Base-by-base conservation (phyloP, 2,797 vertebrate genomes). In the Amblyraja radiata region DNA sequence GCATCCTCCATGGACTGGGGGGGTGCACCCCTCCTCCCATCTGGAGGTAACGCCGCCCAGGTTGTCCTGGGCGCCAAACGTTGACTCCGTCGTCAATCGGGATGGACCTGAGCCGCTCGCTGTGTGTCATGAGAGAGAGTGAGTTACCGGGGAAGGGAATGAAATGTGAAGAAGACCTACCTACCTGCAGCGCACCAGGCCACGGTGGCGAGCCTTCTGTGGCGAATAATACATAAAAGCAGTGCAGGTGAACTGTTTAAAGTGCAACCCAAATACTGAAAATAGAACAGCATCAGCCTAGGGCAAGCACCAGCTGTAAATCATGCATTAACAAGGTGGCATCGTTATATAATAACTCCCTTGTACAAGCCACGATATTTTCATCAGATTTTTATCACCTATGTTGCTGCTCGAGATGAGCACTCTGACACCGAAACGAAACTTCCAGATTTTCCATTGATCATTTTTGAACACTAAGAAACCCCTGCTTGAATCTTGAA, bases 321-420 rank as follows among this genome's bases (percentile, higher is more conserved):
- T 88, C 63, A 88, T 88, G 16, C 84, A 88, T 88, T 88, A 88
- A 68, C 84, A 88, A 88, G 63, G 63, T 88, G 63, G 16, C 84
- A 68, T 7, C 16, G 21, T 88, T 68, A 88, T 88, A 68, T 65
- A 88, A 88, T 88, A 68, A 32, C 84, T 88, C 65, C 61, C 8
- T 16, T 65, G 68, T 68, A 68, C 63, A 36, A 36, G 61, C n/a
- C 84, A 36, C 63, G 16, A 88, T 88, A 65, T 65, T 68, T 36
- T 11, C 21, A 65, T 68, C 36, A 65, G 25, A 88, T 88, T 36
- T 74, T 32, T 88, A 61, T 61, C n/a, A 32, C n/a, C 10, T 68
- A 36, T 36, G 65, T 63, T 23, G 21, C 16, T 65, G 21, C n/a
- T 36, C 84, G 68, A 10, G 63, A 68, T 88, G 36, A 28, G 54